Evolutionary conservation across 2,797 vertebrate genomes (phyloP).

Genomic region (Manis pentadactyla): DNA sequence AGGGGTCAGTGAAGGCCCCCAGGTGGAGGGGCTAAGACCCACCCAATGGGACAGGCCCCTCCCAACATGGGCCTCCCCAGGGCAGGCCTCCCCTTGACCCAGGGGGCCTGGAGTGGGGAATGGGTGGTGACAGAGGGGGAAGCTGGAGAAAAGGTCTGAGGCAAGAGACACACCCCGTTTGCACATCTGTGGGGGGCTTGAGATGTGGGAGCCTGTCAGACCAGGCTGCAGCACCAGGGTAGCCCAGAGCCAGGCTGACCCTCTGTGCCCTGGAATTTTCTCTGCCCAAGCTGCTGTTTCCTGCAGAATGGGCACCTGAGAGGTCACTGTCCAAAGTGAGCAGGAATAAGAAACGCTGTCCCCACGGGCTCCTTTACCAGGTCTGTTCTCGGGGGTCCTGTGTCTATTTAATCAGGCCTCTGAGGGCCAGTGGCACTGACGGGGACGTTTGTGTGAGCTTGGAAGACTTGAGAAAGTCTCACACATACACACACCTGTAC

Average conservation of each 20-base stretch:
- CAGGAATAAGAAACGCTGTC: rapidly evolving
- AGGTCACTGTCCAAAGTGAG: not conserved
- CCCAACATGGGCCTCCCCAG: not conserved
- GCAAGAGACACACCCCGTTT: not conserved
- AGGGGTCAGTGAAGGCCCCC: not conserved
- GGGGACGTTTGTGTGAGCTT: not conserved
- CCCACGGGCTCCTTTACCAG: rapidly evolving
- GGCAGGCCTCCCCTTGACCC: not conserved
- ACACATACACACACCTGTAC: not conserved
- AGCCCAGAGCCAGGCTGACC: not conserved
- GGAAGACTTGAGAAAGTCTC: not conserved
- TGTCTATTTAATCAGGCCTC: not conserved
- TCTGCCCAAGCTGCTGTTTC: not conserved
- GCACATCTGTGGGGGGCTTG: rapidly evolving
- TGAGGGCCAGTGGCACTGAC: not conserved
- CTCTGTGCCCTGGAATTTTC: not conserved
- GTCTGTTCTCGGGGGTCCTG: rapidly evolving
- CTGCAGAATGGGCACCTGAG: not conserved
- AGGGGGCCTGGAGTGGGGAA: not conserved
- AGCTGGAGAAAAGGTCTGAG: too few relatives aligned
- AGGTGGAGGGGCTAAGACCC: not conserved
- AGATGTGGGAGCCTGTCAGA: rapidly evolving
- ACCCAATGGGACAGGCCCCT: too few relatives aligned
- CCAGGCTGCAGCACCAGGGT: not conserved
- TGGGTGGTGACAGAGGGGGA: rapidly evolving